Conservation (phyloP, 2,888 invertebrate genomes). For the Dicyrtomina minuta region DNA sequence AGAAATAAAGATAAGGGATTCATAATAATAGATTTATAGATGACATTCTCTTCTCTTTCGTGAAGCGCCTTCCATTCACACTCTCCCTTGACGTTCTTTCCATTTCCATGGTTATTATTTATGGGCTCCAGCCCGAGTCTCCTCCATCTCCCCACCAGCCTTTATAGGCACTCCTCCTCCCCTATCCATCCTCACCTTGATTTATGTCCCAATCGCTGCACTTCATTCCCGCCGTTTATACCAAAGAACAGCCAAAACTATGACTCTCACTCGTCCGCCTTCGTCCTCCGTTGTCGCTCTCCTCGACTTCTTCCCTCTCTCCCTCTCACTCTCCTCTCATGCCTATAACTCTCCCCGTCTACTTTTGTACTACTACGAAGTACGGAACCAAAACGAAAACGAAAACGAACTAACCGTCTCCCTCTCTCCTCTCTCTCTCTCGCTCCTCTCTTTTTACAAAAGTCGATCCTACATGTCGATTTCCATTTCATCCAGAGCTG, state of each 20-base stretch:
- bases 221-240: slow-evolving; percentile 40
- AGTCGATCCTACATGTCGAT: slow-evolving; percentile 13
- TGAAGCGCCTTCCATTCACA: slow-evolving; percentile 52
- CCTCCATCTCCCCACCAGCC: slow-evolving; percentile 41
- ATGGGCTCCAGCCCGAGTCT: slow-evolving; percentile 43
- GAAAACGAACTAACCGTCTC: background rate
- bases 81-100: slow-evolving; percentile 53
- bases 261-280: slow-evolving; percentile 7
- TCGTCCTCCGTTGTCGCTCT: background rate
- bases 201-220: slow-evolving; percentile 48
- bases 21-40: slow-evolving; percentile 53
- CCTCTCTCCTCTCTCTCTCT: slow-evolving; percentile 13
- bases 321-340: slow-evolving; percentile 1
- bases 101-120: slow-evolving; percentile 54
- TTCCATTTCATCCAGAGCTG: slow-evolving; percentile 15
- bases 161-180: slow-evolving; percentile 48
- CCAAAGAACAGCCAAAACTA: slow-evolving; percentile 20
- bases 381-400: no score
- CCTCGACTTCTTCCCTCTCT: slow-evolving; percentile 1
- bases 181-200: slow-evolving; percentile 44
- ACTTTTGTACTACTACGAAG: no score
- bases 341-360: background rate
- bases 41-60: slow-evolving; percentile 47
- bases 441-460: slow-evolving; percentile 26
- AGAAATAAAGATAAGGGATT: slow-evolving; percentile 49